Evolutionary conservation across 2,797 vertebrate genomes (phyloP).

Genomic region (Pseudotriccus pelzelni): DNA sequence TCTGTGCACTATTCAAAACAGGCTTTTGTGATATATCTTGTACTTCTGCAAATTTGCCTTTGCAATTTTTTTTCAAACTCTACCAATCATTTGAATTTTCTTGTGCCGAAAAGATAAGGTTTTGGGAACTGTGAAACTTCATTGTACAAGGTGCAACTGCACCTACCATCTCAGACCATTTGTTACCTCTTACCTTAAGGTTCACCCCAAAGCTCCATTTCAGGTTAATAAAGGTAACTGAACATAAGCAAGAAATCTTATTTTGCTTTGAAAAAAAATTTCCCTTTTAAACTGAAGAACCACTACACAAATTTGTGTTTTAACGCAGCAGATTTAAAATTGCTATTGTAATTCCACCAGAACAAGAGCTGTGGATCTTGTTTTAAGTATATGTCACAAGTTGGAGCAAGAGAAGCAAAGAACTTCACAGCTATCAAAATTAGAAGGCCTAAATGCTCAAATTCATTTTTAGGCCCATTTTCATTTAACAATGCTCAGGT

Average conservation of each 20-base stretch:
- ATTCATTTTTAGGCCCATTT: background rate
- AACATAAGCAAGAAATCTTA: background rate
- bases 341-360: background rate
- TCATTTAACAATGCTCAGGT: background rate
- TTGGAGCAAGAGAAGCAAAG: background rate
- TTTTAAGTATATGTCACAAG: background rate
- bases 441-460: background rate
- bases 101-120: background rate
- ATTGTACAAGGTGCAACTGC: background rate
- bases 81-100: background rate
- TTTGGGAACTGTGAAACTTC: background rate
- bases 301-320: background rate
- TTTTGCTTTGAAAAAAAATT: background rate
- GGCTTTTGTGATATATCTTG: background rate
- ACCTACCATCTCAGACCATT: background rate
- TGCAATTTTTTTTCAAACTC: background rate
- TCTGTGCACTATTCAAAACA: background rate
- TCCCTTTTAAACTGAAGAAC: background rate
- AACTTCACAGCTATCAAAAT: background rate
- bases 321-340: background rate
- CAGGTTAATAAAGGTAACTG: background rate
- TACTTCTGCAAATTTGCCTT: background rate
- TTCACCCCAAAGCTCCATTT: background rate
- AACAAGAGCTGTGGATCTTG: background rate
- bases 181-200: background rate